Evolutionary conservation across 2,113 vertebrate species (phyloP).

Genomic region (Cacatua alba): DNA sequence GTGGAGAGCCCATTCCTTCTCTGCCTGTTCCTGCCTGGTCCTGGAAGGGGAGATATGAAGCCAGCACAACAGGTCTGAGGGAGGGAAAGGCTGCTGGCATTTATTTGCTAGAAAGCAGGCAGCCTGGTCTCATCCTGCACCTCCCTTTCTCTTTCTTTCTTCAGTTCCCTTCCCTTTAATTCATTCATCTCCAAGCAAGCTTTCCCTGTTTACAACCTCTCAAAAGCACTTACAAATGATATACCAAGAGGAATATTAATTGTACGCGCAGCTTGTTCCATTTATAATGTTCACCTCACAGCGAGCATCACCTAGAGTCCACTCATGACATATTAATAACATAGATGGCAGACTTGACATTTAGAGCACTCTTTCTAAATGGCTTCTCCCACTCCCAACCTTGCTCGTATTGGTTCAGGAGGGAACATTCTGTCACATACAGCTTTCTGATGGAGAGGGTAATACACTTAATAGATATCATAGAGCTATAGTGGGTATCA

Average conservation of each 20-base stretch:
- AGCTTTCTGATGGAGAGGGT: neutral
- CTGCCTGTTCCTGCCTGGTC: neutral
- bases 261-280: neutral
- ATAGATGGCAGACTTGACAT: neutral
- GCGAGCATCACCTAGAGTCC: neutral
- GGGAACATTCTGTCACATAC: neutral
- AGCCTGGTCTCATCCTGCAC: neutral
- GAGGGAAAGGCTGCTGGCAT: neutral
- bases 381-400: neutral
- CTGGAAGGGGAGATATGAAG: neutral
- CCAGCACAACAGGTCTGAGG: neutral
- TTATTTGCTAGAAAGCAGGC: neutral
- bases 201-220: neutral
- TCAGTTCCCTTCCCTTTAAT: neutral
- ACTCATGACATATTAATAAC: conserved; percentile 11
- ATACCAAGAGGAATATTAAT: neutral
- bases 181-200: neutral
- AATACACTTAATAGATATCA: neutral
- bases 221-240: neutral
- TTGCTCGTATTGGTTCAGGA: neutral
- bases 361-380: neutral
- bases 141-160: too few species aligned
- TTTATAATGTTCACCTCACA: neutral
- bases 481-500: neutral
- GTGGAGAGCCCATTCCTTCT: neutral